Base-by-base conservation (phyloP, 1,140 invertebrate species). In the Cepaea nemoralis region DNA sequence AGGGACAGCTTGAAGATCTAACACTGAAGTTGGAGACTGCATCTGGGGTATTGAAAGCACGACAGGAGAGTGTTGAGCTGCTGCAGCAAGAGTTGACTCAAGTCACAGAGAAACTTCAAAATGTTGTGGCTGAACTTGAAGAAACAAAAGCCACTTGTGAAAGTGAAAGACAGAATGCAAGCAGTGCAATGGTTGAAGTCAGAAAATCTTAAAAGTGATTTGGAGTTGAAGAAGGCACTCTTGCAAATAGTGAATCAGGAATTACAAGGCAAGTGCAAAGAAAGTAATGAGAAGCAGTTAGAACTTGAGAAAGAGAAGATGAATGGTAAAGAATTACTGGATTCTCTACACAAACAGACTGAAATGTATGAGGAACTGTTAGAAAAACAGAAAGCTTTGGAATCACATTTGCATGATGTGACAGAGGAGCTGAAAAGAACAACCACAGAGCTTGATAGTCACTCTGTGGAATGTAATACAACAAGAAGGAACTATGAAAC, bases 21-120 rank as follows among this genome's bases (percentile, higher is more conserved):
- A 48, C 10, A 42, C 37, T 16, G 27, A 40, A 74, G 42, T 42
- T 48, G 42, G 71, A 48, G 8, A 14, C 19, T 48, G 37, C 42
- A 27, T 6, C n/a, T 14, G 27, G 14, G 27, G 71, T 12, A 22
- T n/a, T 14, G 3, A 16, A 16, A 8, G 5, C 12, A 24, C 5
- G 24, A 12, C 67, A 70, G 5, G 31, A 33, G 16, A 70, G 27
- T 16, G n/a, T 16, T 35, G 19, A 6, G 8, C 14, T 19, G 39
- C 27, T 74, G 42, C 37, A 74, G 71, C 71, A 42, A 74, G 42
- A 74, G 71, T 40, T 42, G 10, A 74, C 1, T 27, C 10, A 42
- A 42, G 42, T 37, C 5, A 40, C 33, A 2, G 37, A 39, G 45
- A 48, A 74, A 74, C 40, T 74, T 40, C 5, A 42, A 31, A 27